Base-by-base conservation (phyloP, 2,113 vertebrate genomes). In the Perognathus longimembris region DNA sequence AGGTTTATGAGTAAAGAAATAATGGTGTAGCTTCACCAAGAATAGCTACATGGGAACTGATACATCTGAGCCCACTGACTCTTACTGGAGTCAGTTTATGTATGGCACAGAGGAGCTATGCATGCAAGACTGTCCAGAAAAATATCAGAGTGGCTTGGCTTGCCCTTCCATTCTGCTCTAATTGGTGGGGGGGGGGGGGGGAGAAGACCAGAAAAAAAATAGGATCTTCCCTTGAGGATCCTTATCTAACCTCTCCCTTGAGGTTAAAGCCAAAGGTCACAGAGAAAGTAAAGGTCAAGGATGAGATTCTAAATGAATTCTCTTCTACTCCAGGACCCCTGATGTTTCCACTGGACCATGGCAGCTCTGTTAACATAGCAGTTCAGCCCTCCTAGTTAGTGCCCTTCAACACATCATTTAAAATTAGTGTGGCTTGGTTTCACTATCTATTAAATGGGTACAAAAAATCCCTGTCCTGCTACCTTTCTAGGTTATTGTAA, bases 51-150 rank as follows among this genome's bases (percentile, higher is more conserved):
- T 7, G 82, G 69, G 88, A 93, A 63, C 45, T 17, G n/a, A 15
- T 85, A 15, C 18, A 10, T 34, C 42, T 34, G 34, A 81, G n/a
- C 50, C 77, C 64, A 88, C 12, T 1, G 8, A 88, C 30, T 66
- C 57, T 12, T 11, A 30, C 40, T 50, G 66, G 70, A 78, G 30
- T 32, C 18, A 38, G 40, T 57, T 57, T 54, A n/a, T 38, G 6
- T 7, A 3, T 0, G 3, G 64, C 12, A 0, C 9, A 17, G 45
- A 71, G 38, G 66, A 30, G 22, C 20, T 1, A 2, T 0, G 36
- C 4, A 34, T 17, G 32, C 2, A 26, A n/a, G 28, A 57, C 64
- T 22, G 34, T 30, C 7, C 2, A 10, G 42, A 69, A 9, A 77
- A 54, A 36, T 32, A 6, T 18, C 0, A 0, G 42, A 22, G 36